Percentiles rank a stretch among this genome's conserved stretches.
Conservation (phyloP, 2,888 invertebrate species). For the Penaeus monodon region DNA sequence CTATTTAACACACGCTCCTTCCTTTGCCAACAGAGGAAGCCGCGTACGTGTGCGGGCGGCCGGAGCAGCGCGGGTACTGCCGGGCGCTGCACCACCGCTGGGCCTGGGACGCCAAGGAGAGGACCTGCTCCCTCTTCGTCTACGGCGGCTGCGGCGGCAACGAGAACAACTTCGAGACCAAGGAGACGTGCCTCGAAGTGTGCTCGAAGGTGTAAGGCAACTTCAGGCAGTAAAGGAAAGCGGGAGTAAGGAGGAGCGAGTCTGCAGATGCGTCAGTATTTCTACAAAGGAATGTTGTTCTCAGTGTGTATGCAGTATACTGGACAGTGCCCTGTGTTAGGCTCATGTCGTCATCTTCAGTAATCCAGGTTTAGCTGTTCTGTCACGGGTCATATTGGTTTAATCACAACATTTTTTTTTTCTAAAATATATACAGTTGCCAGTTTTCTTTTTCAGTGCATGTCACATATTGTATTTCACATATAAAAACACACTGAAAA, state of each 20-base stretch:
- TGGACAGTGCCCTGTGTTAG: too few species aligned
- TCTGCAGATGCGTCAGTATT: background rate
- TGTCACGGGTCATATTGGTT: too few species aligned
- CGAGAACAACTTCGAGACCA: slow-evolving; percentile 43
- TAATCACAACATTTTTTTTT: too few species aligned
- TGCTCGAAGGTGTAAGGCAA: background rate
- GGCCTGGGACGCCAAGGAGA: slow-evolving; percentile 20
- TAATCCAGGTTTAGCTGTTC: too few species aligned
- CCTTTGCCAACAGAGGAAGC: slow-evolving; percentile 35
- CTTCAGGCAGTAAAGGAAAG: background rate
- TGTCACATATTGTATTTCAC: too few species aligned
- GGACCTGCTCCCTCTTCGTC: slow-evolving; percentile 31
- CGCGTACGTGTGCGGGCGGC: slow-evolving; percentile 1
- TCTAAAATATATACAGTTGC: too few species aligned
- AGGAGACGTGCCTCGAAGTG: slow-evolving; percentile 34
- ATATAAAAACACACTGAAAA: too few species aligned
- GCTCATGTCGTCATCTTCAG: too few species aligned
- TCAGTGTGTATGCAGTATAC: too few species aligned
- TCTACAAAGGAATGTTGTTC: too few species aligned
- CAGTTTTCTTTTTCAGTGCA: too few species aligned
- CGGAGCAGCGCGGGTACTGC: slow-evolving; percentile 37
- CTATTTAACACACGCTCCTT: background rate
- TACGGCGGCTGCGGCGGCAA: slow-evolving; percentile 51
- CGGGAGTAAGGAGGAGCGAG: background rate
- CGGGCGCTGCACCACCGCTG: slow-evolving; percentile 43